These are phyloP conservation scores for Heliocidaris erythrogramma DNA, from an alignment of 35 echinoderm and acorn worm species.

Conservation along the genomic window DNA sequence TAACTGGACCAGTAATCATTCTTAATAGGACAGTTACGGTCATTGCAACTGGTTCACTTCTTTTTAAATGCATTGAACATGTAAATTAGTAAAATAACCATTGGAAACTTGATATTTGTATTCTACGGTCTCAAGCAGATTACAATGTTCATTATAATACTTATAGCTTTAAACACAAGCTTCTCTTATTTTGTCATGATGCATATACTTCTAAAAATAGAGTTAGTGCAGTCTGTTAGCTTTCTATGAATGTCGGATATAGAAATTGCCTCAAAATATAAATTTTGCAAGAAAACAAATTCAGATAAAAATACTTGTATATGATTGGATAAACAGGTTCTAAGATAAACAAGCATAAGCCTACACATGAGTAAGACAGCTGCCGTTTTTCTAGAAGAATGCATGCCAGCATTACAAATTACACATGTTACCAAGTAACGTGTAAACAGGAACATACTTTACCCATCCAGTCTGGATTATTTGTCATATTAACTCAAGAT, in stretches of 20 bases:
- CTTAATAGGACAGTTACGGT: neutral
- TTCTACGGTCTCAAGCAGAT: too few relatives aligned
- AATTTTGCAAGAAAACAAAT: too few relatives aligned
- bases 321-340: neutral
- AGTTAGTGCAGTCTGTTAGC: neutral
- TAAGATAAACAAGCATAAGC: neutral
- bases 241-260: neutral
- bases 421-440: too few relatives aligned
- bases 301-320: neutral
- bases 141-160: neutral
- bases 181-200: neutral
- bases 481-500: too few relatives aligned
- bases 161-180: neutral
- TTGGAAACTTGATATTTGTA: too few relatives aligned
- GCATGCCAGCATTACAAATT: neutral
- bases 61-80: too few relatives aligned
- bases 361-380: neutral
- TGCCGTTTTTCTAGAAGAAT: neutral
- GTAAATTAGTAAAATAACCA: too few relatives aligned
- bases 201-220: neutral
- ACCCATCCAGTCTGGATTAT: too few relatives aligned
- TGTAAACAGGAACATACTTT: too few relatives aligned
- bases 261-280: too few relatives aligned
- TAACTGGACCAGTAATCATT: neutral
- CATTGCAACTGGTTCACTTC: too few relatives aligned